Conservation (phyloP, 35 echinoderm and acorn worm species). For the Anneissia japonica region DNA sequence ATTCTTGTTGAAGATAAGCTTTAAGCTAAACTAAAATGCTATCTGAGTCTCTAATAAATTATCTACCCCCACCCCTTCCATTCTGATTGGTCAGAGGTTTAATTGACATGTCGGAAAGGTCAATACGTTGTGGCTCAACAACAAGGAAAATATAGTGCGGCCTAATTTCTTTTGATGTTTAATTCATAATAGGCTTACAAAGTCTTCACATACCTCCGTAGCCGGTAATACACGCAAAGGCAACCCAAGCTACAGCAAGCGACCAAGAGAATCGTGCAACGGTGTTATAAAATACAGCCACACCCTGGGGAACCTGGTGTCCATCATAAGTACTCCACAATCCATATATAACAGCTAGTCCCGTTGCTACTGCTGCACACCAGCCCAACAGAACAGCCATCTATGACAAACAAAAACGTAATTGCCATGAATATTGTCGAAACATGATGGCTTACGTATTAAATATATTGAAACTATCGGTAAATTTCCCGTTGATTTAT, state of each 20-base stretch:
- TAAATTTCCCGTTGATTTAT: too few relatives aligned
- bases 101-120: not conserved
- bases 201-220: constrained; percentile 16
- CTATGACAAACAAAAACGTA: constrained; percentile 2
- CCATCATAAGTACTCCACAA: constrained; percentile 16
- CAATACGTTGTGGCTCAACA: too few relatives aligned
- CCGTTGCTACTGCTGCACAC: constrained; percentile 27
- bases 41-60: not conserved
- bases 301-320: not conserved
- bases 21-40: not conserved
- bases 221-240: constrained; percentile 51
- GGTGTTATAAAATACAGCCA: constrained; percentile 8
- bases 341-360: constrained; percentile 52
- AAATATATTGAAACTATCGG: too few relatives aligned
- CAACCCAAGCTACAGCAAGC: constrained; percentile 27
- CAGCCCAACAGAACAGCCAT: constrained; percentile 26
- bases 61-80: too few relatives aligned
- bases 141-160: too few relatives aligned
- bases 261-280: constrained; percentile 29
- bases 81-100: not conserved
- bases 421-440: too few relatives aligned
- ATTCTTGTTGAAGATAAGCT: not conserved
- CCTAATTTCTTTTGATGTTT: too few relatives aligned
- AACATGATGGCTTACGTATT: too few relatives aligned
- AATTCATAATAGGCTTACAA: too few relatives aligned